Evolutionary conservation across 2,888 invertebrate genomes (phyloP).

Genomic region (Aporophyla lueneburgensis): DNA sequence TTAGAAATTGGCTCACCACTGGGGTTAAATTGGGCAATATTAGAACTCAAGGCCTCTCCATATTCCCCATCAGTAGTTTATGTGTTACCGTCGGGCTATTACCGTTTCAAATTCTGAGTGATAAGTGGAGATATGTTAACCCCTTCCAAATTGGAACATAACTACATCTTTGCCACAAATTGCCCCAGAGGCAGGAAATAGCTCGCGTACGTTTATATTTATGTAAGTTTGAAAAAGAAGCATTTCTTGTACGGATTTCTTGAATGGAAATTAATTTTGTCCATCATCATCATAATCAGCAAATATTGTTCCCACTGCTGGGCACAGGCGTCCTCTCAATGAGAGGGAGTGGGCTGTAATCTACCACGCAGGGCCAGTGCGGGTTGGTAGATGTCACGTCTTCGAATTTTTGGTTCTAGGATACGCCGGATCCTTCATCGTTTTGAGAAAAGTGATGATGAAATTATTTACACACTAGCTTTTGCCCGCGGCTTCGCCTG

Average conservation of each 20-base stretch:
- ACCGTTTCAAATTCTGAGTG: slow-evolving; percentile 46
- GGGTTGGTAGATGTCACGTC: too few relatives aligned
- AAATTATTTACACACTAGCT: too few relatives aligned
- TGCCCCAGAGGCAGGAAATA: slow-evolving; percentile 26
- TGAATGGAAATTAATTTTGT: slow-evolving; percentile 3
- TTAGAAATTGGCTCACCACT: slow-evolving; percentile 19
- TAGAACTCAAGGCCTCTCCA: slow-evolving; percentile 18
- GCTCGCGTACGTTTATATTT: slow-evolving; percentile 15
- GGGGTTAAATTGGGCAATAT: slow-evolving; percentile 23
- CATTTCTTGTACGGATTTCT: background rate
- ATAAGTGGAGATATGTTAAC: slow-evolving; percentile 55
- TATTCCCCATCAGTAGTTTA: slow-evolving; percentile 33
- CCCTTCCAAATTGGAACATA: slow-evolving; percentile 49
- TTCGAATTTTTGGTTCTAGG: too few relatives aligned
- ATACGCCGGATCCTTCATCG: too few relatives aligned
- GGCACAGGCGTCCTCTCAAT: too few relatives aligned
- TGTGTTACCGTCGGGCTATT: slow-evolving; percentile 25
- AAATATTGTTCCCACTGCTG: too few relatives aligned
- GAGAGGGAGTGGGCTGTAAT: too few relatives aligned
- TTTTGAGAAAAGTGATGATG: too few relatives aligned
- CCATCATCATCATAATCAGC: too few relatives aligned
- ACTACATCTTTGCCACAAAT: slow-evolving; percentile 50
- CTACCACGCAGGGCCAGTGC: too few relatives aligned
- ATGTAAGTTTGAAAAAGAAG: background rate
- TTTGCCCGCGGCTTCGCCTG: too few relatives aligned